Evolutionary conservation across 1,140 invertebrate species (phyloP), one percentile per base, ranked within the genome.

Genomic region (Idris sp.): DNA sequence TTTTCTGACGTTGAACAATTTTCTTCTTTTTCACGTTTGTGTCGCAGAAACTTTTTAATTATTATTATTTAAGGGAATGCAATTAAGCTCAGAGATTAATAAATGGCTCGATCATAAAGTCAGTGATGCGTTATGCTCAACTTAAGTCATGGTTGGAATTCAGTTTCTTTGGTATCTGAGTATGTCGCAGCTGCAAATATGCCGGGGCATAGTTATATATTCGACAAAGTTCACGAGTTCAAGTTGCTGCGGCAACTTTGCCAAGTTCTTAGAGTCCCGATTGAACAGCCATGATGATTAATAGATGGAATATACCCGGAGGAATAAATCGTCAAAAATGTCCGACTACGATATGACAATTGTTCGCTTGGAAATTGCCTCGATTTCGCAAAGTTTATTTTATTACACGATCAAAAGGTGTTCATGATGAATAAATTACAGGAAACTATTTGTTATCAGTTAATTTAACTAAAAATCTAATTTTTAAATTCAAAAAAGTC

Each of bases 141-240:
- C 38, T 65, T 53, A 48, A 65, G 41, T 65, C 48, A 65, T 54
- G 61, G 22, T n/a, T 41, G 62, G 62, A 67, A 67, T 67, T 67
- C 43, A 56, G 62, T 56, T 67, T 67, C 62, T 67, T 67, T 49
- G 43, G 33, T 58, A 49, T 49, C 43, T 25, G n/a, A 67, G 51
- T 40, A 31, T 49, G 62, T 67, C 62, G 51, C 62, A 58, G 41
- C 62, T 49, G 62, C 43, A 56, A 43, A 46, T 54, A 46, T 33
- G 25, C 25, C 9, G 9, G 13, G 2, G n/a, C 26, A 30, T 53
- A 58, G 62, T 56, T 67, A 67, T 67, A 67, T 35, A 58, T 67
- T 67, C 51, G 33, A 16, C 33, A 8, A 67, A 67, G 62, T 67
- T 67, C 62, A 67, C 18, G 33, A 18, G 62, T 59, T 58, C 53